These are phyloP conservation scores for Pitangus sulphuratus DNA, from an alignment of 2,797 vertebrate genomes.

Conservation along the genomic window DNA sequence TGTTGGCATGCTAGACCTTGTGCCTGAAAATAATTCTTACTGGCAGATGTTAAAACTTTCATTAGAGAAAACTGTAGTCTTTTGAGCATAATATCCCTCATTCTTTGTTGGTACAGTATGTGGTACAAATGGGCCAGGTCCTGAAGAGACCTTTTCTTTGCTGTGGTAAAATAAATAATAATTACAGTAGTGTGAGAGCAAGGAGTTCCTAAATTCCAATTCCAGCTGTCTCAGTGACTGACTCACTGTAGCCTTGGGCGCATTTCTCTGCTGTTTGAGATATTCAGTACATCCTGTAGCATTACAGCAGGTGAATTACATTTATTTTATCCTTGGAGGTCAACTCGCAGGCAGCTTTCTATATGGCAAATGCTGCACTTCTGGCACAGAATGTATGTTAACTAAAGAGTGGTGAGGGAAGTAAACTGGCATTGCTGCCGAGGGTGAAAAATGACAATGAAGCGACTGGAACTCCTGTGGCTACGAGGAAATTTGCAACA, in stretches of 20 bases:
- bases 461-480: neutral
- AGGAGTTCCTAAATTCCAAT: conserved; percentile 16
- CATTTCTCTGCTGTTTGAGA: conserved; percentile 30
- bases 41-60: neutral
- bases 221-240: conserved; percentile 5
- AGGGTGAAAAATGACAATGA: conserved; percentile 11
- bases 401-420: neutral
- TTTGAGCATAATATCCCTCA: neutral
- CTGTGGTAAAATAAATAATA: conserved; percentile 43
- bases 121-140: neutral
- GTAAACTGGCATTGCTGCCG: neutral
- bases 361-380: neutral
- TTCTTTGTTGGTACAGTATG: neutral
- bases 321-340: conserved; percentile 32
- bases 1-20: neutral
- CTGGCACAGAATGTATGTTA: neutral
- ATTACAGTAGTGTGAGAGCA: neutral
- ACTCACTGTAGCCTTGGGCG: conserved; percentile 22
- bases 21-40: neutral
- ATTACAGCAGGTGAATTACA: conserved; percentile 33
- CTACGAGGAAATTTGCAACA: neutral
- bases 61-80: neutral
- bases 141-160: neutral
- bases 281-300: conserved; percentile 17
- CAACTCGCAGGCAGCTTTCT: neutral